Conservation (phyloP, 1,140 invertebrate species). For the Cyclargus thomasi region DNA sequence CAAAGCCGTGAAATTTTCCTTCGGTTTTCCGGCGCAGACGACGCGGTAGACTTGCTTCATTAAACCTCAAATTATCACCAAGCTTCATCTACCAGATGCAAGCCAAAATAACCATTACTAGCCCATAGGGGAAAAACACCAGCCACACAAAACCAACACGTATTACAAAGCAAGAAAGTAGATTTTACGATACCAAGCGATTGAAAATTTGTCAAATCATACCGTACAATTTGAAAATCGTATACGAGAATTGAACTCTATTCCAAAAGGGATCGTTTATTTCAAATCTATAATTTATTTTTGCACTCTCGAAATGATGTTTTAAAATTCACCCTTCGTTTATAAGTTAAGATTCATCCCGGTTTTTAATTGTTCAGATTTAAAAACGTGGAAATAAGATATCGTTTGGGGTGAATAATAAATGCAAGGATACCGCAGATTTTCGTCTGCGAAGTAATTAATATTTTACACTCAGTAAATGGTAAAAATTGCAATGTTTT, state of each 20-base stretch:
- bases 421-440: slow-evolving; percentile 18
- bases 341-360: slow-evolving; percentile 44
- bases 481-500: background rate
- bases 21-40: slow-evolving; percentile 57
- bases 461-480: background rate
- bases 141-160: slow-evolving; percentile 27
- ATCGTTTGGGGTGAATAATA: slow-evolving; percentile 47
- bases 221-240: slow-evolving; percentile 40
- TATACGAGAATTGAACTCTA: slow-evolving; percentile 32
- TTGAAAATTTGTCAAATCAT: slow-evolving; percentile 60
- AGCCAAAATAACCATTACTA: slow-evolving; percentile 54
- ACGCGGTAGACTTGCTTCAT: slow-evolving; percentile 56
- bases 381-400: slow-evolving; percentile 51
- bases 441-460: background rate
- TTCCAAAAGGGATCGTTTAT: background rate
- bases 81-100: slow-evolving; percentile 45
- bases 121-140: slow-evolving; percentile 29
- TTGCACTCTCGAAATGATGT: slow-evolving; percentile 37
- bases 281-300: slow-evolving; percentile 35
- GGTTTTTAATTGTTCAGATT: slow-evolving; percentile 69
- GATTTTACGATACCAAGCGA: slow-evolving; percentile 41
- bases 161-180: slow-evolving; percentile 33
- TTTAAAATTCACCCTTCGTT: slow-evolving; percentile 54
- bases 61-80: slow-evolving; percentile 70
- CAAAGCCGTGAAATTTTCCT: slow-evolving; percentile 61